A percentile compares a stretch with the other conserved stretches of the same genome.
These are phyloP conservation scores for Macropis europaea DNA, from an alignment of 2,888 invertebrate genomes.

Conservation along the genomic window DNA sequence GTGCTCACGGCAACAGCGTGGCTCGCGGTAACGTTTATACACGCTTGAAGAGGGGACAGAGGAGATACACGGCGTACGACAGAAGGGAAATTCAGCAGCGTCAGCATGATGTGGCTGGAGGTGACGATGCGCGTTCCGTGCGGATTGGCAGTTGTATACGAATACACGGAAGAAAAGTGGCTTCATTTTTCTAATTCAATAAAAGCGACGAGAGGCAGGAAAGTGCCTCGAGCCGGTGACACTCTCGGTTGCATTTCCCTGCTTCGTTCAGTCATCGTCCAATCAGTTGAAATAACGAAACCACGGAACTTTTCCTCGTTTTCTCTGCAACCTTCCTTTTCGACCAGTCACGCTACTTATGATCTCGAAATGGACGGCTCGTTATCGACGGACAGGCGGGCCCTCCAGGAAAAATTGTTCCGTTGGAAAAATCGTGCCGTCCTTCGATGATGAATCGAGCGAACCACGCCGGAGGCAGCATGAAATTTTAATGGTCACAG, in stretches of 20 bases:
- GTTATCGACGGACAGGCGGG: neutral
- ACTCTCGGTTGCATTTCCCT: slow-evolving; percentile 6
- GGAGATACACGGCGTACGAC: slow-evolving; percentile 32
- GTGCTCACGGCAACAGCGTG: slow-evolving; percentile 35
- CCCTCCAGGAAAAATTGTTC: slow-evolving; percentile 11
- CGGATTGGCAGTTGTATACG: slow-evolving; percentile 34
- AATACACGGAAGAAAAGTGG: slow-evolving; percentile 30
- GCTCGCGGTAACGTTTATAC: slow-evolving; percentile 51
- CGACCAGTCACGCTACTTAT: slow-evolving; percentile 14
- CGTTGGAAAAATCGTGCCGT: neutral
- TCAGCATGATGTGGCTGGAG: slow-evolving; percentile 61
- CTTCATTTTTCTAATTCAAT: slow-evolving; percentile 57
- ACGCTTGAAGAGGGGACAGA: slow-evolving; percentile 32
- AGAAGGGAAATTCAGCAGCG: slow-evolving; percentile 43
- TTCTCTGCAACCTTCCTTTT: neutral
- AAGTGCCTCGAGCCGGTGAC: slow-evolving; percentile 35
- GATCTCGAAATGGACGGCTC: neutral
- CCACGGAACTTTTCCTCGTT: neutral
- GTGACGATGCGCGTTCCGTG: slow-evolving; percentile 48
- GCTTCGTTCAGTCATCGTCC: slow-evolving; percentile 30
- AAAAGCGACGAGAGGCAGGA: slow-evolving; percentile 39
- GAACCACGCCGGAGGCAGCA: neutral
- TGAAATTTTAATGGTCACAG: neutral
- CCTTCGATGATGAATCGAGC: neutral
- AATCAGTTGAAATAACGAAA: slow-evolving; percentile 5